These are phyloP conservation scores for Gulo gulo DNA, from an alignment of 2,113 vertebrate genomes.

Conservation along the genomic window DNA sequence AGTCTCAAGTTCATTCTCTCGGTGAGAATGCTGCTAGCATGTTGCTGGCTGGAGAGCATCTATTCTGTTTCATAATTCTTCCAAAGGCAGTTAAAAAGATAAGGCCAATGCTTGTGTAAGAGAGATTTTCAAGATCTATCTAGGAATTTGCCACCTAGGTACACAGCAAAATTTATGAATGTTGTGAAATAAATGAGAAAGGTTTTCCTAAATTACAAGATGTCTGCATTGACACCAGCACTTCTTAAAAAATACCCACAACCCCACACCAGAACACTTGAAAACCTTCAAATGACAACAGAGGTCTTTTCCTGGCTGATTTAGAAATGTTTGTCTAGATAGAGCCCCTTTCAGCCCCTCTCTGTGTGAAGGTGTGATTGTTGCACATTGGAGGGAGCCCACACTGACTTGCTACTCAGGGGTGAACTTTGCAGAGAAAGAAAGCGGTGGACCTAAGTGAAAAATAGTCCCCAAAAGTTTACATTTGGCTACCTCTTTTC, in stretches of 20 bases:
- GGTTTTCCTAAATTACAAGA: conserved; percentile 6
- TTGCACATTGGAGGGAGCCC: rapidly evolving
- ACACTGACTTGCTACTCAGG: neutral
- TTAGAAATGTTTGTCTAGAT: neutral
- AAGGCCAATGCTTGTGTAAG: neutral
- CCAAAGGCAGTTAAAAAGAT: neutral
- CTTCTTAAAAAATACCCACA: neutral
- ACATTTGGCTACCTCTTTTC: neutral
- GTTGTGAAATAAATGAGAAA: neutral
- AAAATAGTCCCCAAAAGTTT: neutral
- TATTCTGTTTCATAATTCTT: conserved; percentile 31
- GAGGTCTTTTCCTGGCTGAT: neutral
- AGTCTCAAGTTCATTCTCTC: conserved; percentile 43
- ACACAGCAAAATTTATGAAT: neutral
- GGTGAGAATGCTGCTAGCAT: conserved; percentile 40
- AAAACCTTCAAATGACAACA: neutral
- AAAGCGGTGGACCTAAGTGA: neutral
- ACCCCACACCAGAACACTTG: neutral
- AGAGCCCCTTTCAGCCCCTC: rapidly evolving
- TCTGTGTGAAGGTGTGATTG: neutral
- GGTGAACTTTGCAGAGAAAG: neutral
- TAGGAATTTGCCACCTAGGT: neutral
- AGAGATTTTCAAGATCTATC: conserved; percentile 11
- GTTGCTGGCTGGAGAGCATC: neutral
- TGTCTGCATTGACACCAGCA: neutral